phyloP scores from a whole-genome alignment of 2,113 vertebrate genomes.

The Chionis minor region DNA sequence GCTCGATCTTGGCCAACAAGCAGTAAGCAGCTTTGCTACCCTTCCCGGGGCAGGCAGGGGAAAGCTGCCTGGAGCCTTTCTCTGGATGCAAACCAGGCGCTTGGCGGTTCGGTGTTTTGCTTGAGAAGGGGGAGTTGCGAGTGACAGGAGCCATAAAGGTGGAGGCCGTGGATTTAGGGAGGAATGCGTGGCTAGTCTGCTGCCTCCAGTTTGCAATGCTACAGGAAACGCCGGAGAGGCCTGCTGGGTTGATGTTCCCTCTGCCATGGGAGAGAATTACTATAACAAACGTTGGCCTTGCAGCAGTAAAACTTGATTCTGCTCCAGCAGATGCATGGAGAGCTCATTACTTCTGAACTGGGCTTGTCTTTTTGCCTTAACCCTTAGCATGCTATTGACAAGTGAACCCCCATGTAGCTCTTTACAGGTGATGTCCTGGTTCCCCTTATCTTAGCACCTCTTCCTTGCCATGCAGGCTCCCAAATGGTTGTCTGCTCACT shows the following conservation, averaged over 20 bases:
- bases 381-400: background rate
- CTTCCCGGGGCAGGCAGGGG: background rate
- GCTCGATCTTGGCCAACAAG: background rate
- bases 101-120: background rate
- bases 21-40: background rate
- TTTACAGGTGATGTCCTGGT: background rate
- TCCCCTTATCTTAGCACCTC: background rate
- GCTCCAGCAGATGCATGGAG: slow-evolving; percentile 30
- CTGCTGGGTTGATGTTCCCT: background rate
- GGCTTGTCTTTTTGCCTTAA: background rate
- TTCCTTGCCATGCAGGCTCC: background rate
- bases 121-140: background rate
- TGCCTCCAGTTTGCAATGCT: background rate
- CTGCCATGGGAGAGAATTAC: slow-evolving; percentile 32
- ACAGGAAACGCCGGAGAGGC: background rate
- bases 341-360: slow-evolving; percentile 9
- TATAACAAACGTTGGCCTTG: slow-evolving; percentile 41
- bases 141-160: background rate
- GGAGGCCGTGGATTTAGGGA: background rate
- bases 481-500: background rate
- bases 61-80: background rate
- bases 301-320: background rate
- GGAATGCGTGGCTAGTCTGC: background rate
- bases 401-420: background rate
- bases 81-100: background rate